These are phyloP conservation scores for Sebastes vulpes DNA, from an alignment of 2,797 vertebrate species.

Conservation along the genomic window DNA sequence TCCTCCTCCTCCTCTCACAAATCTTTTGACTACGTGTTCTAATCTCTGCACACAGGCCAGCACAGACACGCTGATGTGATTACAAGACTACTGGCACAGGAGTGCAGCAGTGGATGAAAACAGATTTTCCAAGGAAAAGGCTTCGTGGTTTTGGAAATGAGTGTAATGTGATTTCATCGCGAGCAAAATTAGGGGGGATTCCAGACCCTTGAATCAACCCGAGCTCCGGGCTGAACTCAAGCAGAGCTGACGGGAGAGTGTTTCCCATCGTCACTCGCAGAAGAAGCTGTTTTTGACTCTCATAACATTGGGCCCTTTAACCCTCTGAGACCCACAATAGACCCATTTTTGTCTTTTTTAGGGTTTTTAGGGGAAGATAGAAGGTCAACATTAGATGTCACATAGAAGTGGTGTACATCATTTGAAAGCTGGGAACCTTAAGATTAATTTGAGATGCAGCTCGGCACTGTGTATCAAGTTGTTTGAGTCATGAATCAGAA, in stretches of 20 bases:
- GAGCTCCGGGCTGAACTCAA: conserved; percentile 2
- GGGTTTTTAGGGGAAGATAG: too few relatives aligned
- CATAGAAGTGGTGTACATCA: too few relatives aligned
- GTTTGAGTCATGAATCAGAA: too few relatives aligned
- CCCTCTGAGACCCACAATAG: neutral
- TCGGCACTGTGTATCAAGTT: too few relatives aligned
- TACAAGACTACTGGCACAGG: conserved; percentile 40
- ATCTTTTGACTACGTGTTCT: conserved; percentile 38
- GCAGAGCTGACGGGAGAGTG: conserved; percentile 11
- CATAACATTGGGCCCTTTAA: neutral
- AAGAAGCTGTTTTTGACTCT: conserved; percentile 4
- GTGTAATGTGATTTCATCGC: conserved; percentile 23
- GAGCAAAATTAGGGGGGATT: conserved; percentile 34
- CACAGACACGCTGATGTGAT: conserved; percentile 40
- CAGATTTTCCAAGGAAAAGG: conserved; percentile 52
- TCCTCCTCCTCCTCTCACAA: conserved; percentile 16
- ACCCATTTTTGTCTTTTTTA: too few relatives aligned
- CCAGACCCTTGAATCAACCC: conserved; percentile 38
- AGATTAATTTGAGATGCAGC: too few relatives aligned
- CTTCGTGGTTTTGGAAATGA: conserved; percentile 22
- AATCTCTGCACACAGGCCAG: conserved; percentile 43
- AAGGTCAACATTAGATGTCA: too few relatives aligned
- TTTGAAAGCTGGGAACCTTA: too few relatives aligned
- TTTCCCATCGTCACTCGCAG: conserved; percentile 11
- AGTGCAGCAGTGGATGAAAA: conserved; percentile 36